Evolutionary conservation across 2,113 vertebrate species (phyloP), one percentile per base, ranked within the genome.

Genomic region (Etheostoma spectabile): DNA sequence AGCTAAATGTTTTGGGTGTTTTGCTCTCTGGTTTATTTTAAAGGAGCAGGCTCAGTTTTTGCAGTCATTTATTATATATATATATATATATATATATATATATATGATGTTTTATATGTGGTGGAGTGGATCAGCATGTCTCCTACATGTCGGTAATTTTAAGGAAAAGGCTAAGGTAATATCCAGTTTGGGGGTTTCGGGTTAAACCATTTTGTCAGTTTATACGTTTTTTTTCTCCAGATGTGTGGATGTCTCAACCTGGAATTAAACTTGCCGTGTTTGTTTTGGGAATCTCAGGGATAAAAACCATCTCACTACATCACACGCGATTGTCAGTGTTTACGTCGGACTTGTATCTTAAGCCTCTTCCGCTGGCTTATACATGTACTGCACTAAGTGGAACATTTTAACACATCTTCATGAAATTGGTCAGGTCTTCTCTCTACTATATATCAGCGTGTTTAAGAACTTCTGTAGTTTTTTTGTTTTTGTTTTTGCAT

Each of bases 241-340:
- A 42, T 38, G 56, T 62, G 60, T 60, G 13, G 10, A 49, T 12
- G 30, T 48, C 14, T 59, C 30, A 10, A 4, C 5, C 61, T 46
- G 48, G 48, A 35, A 14, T 22, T 38, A 8, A 53, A 55, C 22
- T 19, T 4, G 5, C 2, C 4, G 2, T 8, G 18, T 21, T 67
- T 18, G 48, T 22, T 84, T 42, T 2, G 3, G 15, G 27, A 65
- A 10, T 71, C 77, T 85, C 72, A 80, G 83, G 77, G 66, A 61
- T 70, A 14, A 64, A 70, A 68, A 65, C 27, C 38, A 38, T 68
- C 27, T 63, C 62, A 42, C 13, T 14, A 15, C 45, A 18, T 35
- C 33, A 15, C 46, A 15, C 8, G 14, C 21, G 38, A 57, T 48
- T 21, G 67, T 66, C 60, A 1, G 5, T 30, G 61, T 77, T 77